phyloP scores from a whole-genome alignment of 2,888 invertebrate species.

The Sesamia inferens region DNA sequence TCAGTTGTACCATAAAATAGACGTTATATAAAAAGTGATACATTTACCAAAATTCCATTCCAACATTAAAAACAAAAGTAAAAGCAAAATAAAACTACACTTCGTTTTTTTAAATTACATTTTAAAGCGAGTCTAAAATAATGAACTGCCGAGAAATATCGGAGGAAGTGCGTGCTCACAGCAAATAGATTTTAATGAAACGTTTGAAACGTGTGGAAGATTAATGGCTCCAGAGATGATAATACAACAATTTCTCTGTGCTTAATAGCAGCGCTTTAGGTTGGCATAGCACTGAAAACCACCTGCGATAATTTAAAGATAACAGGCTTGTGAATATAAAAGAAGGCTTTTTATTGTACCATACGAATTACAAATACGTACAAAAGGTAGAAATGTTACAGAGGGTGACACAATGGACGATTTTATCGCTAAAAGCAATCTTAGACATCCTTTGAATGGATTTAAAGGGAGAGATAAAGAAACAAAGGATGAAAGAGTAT shows the following conservation, averaged over 20 bases:
- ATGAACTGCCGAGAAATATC: constrained; percentile 49
- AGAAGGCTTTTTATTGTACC: background rate
- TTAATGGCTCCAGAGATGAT: constrained; percentile 66
- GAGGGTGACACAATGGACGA: background rate
- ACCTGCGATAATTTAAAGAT: background rate
- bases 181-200: constrained; percentile 65
- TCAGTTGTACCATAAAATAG: background rate
- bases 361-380: background rate
- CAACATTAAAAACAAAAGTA: background rate
- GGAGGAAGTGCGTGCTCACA: constrained; percentile 49
- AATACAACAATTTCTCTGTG: constrained; percentile 65
- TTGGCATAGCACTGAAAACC: background rate
- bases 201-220: constrained; percentile 61
- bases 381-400: background rate
- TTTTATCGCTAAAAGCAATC: background rate
- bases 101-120: constrained; percentile 14
- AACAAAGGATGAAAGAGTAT: background rate
- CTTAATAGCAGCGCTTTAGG: constrained; percentile 46
- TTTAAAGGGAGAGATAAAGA: background rate
- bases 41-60: background rate
- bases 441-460: background rate
- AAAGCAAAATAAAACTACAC: constrained; percentile 1
- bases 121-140: constrained; percentile 51
- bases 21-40: background rate
- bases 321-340: background rate